phyloP scores from a whole-genome alignment of 2,113 vertebrate species.

The Orcinus orca region DNA sequence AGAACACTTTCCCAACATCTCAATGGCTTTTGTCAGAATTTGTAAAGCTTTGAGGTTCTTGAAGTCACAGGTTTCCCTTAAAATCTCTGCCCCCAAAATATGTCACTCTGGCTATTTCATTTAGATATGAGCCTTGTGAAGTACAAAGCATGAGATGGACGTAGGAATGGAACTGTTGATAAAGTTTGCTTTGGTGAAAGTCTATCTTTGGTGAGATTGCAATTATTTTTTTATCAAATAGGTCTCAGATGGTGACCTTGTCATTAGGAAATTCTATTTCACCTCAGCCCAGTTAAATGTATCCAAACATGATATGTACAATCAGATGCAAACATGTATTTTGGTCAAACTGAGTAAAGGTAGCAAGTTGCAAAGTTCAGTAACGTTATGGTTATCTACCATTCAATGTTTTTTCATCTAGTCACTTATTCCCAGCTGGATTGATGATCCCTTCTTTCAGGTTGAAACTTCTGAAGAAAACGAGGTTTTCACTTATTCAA shows the following conservation, averaged over 20 bases:
- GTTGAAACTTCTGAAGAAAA: neutral
- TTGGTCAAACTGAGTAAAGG: neutral
- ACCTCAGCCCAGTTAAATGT: neutral
- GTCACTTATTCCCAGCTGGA: neutral
- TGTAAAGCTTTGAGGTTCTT: neutral
- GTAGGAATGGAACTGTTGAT: neutral
- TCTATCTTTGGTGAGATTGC: neutral
- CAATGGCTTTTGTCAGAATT: accelerated
- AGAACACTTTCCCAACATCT: neutral
- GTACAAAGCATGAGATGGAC: neutral
- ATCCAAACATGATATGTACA: neutral
- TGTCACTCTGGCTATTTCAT: neutral
- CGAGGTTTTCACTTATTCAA: slow-evolving; percentile 42
- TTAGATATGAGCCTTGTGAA: neutral
- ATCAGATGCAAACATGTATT: neutral
- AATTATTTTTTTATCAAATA: neutral
- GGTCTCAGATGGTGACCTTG: neutral
- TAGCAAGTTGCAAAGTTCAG: neutral
- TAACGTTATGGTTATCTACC: neutral
- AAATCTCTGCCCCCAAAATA: neutral
- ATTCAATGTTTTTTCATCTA: neutral
- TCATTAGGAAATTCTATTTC: neutral
- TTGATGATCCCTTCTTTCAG: neutral
- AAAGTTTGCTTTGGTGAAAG: neutral
- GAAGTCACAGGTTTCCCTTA: neutral